These are phyloP conservation scores for Porites divaricata DNA, from an alignment of 92 coral and sea anemone genomes.

Conservation along the genomic window DNA sequence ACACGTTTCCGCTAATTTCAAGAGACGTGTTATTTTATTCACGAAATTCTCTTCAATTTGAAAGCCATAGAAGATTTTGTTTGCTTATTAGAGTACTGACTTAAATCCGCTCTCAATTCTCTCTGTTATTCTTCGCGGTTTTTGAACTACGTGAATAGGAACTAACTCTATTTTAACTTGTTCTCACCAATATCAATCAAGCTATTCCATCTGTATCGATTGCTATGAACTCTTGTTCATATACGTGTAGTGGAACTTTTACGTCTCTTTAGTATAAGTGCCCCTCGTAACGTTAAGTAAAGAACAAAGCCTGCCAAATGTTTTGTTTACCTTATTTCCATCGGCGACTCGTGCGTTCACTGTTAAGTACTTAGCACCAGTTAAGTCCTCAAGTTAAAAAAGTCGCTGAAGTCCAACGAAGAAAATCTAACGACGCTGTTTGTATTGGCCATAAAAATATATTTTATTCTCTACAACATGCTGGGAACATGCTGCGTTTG, in stretches of 20 bases:
- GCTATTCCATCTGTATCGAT: no score
- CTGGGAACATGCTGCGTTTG: conserved; percentile 23
- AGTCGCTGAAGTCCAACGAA: neutral
- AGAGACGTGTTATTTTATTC: neutral
- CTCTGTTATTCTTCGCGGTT: no score
- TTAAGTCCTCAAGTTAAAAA: neutral
- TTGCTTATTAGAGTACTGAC: neutral
- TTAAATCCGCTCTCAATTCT: neutral
- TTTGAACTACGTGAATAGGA: no score
- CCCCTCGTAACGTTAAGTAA: neutral
- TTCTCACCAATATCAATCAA: neutral
- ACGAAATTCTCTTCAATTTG: neutral
- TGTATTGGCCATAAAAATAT: neutral
- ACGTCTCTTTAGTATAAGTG: neutral
- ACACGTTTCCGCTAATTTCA: neutral
- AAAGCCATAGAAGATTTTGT: neutral
- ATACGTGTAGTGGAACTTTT: no score
- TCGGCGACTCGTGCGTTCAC: conserved; percentile 7
- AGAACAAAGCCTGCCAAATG: conserved; percentile 8
- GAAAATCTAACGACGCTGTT: neutral
- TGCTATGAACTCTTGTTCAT: neutral
- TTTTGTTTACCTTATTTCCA: conserved; percentile 35
- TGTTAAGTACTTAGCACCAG: conserved; percentile 8
- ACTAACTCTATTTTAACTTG: neutral
- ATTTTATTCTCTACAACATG: neutral